A percentile compares a stretch with the other conserved stretches of the same genome.
Evolutionary conservation across 2,113 vertebrate species (phyloP).

Genomic region (Silurus meridionalis): DNA sequence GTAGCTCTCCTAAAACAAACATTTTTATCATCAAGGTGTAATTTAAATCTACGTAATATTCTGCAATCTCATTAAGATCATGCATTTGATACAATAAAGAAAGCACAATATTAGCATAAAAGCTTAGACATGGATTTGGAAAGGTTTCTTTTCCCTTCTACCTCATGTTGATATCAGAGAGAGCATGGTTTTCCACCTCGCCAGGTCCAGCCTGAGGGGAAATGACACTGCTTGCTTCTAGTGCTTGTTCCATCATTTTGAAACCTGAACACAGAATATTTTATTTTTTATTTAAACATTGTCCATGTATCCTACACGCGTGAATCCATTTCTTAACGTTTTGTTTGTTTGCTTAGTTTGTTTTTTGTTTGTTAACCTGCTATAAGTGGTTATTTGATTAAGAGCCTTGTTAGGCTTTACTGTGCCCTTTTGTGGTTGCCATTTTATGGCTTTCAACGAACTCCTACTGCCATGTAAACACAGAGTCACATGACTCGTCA

Average conservation of each 20-base stretch:
- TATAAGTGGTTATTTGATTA: conserved; percentile 17
- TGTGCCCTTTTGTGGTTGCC: conserved; percentile 45
- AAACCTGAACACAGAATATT: conserved; percentile 55
- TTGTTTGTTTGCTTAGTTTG: neutral
- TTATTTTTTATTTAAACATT: neutral
- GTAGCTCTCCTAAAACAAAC: conserved; percentile 59
- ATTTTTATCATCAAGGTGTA: neutral
- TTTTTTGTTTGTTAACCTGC: neutral
- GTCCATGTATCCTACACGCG: too few relatives aligned
- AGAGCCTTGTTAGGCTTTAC: neutral
- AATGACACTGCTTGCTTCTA: conserved; percentile 49
- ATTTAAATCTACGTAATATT: neutral
- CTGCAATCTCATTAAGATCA: neutral
- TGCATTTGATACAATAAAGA: neutral
- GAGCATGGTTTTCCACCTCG: conserved; percentile 53
- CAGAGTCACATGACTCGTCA: conserved; percentile 55
- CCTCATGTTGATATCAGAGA: conserved; percentile 57
- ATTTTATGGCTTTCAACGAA: conserved; percentile 56
- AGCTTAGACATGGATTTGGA: neutral
- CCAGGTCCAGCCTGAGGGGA: conserved; percentile 72
- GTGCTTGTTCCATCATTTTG: conserved; percentile 72
- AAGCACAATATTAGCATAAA: neutral
- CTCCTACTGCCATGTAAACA: conserved; percentile 70
- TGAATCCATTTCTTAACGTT: neutral
- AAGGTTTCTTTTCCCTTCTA: neutral